Evolutionary conservation across 2,888 invertebrate species (phyloP).

Genomic region (Ectemnius lituratus): DNA sequence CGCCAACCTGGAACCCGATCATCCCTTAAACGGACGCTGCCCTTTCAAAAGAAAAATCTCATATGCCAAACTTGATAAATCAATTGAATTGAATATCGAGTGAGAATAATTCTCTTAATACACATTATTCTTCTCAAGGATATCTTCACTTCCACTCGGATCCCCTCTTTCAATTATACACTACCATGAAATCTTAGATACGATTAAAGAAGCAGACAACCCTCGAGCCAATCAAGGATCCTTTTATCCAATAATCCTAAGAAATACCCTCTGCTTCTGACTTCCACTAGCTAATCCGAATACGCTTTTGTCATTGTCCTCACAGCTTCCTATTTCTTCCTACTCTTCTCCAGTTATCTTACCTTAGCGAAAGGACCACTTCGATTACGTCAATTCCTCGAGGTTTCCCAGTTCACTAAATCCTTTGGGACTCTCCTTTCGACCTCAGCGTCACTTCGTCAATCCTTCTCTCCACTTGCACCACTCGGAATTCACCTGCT

Average conservation of each 20-base stretch:
- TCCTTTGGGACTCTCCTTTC: conserved; percentile 15
- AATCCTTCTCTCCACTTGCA: conserved; percentile 9
- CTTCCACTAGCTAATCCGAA: conserved; percentile 42
- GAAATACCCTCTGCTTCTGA: conserved; percentile 34
- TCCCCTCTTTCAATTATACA: background rate
- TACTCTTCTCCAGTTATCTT: background rate
- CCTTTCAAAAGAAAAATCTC: too few species aligned
- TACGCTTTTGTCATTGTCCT: conserved; percentile 41
- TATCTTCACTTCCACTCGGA: too few species aligned
- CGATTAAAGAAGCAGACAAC: background rate
- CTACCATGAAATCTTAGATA: background rate
- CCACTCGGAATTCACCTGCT: conserved; percentile 47
- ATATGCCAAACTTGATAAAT: too few species aligned
- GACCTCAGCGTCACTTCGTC: background rate
- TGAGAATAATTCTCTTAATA: too few species aligned
- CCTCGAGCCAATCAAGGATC: conserved; percentile 31
- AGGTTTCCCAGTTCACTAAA: conserved; percentile 30
- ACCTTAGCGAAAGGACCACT: background rate
- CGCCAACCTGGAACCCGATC: too few species aligned
- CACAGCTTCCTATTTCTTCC: background rate
- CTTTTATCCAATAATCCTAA: conserved; percentile 27
- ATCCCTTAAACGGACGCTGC: too few species aligned
- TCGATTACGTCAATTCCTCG: conserved; percentile 38
- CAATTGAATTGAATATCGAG: too few species aligned
- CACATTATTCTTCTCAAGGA: too few species aligned